Evolutionary conservation across 2,797 vertebrate species (phyloP).

Genomic region (Sciurus vulgaris): DNA sequence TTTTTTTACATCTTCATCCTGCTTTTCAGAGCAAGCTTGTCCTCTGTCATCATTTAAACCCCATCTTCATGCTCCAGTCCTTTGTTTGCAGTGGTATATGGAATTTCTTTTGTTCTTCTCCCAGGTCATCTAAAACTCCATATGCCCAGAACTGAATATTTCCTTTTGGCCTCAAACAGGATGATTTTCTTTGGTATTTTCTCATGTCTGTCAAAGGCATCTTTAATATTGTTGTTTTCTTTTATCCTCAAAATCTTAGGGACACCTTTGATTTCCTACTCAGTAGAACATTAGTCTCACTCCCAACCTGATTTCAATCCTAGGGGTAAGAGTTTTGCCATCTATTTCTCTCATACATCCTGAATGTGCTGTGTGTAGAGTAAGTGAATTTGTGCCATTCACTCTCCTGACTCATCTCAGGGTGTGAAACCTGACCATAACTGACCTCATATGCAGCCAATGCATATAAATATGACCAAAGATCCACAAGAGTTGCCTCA

Average conservation of each 20-base stretch:
- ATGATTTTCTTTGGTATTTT: constrained; percentile 22
- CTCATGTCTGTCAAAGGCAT: neutral
- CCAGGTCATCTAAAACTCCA: neutral
- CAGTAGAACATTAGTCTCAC: neutral
- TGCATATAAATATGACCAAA: neutral
- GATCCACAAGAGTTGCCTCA: neutral
- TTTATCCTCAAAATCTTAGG: neutral
- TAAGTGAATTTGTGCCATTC: neutral
- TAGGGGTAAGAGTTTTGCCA: neutral
- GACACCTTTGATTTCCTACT: constrained; percentile 23
- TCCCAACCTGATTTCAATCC: neutral
- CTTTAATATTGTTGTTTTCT: constrained; percentile 4
- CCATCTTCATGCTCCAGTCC: neutral
- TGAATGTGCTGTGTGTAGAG: neutral
- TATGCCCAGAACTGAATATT: constrained; percentile 21
- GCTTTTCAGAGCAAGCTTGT: neutral
- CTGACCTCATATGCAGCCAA: neutral
- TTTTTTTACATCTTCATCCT: neutral
- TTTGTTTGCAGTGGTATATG: neutral
- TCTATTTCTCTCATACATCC: neutral
- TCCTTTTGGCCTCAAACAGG: neutral
- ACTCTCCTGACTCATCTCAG: neutral
- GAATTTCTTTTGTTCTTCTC: neutral
- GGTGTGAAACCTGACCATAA: neutral
- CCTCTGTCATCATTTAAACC: neutral